Evolutionary conservation across 2,113 vertebrate genomes (phyloP).

Genomic region (Chaetops frenatus): DNA sequence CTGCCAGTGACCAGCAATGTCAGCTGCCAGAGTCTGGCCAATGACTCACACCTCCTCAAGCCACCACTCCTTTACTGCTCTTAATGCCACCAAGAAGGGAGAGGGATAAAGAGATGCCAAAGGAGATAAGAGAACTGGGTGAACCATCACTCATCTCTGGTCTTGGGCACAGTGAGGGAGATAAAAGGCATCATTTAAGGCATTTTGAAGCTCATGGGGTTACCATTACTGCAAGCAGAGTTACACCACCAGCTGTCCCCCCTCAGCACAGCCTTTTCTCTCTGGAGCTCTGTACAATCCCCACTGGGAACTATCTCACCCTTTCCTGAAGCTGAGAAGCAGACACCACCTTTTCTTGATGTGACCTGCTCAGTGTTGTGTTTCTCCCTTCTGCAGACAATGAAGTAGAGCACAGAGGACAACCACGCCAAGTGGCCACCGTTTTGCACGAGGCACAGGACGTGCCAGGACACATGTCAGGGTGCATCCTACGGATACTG

Average conservation of each 20-base stretch:
- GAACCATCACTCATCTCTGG: background rate
- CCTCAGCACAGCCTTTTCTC: background rate
- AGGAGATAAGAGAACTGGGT: background rate
- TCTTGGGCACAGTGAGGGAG: background rate
- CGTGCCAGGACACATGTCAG: background rate
- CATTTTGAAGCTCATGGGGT: background rate
- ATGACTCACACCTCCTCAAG: background rate
- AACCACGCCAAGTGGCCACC: rapidly evolving
- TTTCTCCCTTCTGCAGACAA: background rate
- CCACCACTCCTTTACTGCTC: background rate
- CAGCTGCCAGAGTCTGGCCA: background rate
- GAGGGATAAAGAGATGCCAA: background rate
- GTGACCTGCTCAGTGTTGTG: background rate
- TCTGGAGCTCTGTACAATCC: background rate
- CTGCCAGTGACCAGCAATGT: background rate
- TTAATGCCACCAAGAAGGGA: background rate
- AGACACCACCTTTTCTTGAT: background rate
- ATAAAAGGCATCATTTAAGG: background rate
- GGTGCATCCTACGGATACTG: background rate
- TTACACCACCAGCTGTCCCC: background rate
- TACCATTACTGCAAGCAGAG: background rate
- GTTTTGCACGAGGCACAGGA: rapidly evolving
- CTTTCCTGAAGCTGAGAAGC: background rate
- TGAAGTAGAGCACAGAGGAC: background rate
- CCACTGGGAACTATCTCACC: background rate